Percentiles rank a stretch among this genome's conserved stretches.
These are phyloP conservation scores for Paracentrotus lividus DNA, from an alignment of 53 echinoderm and acorn worm species.

Conservation along the genomic window DNA sequence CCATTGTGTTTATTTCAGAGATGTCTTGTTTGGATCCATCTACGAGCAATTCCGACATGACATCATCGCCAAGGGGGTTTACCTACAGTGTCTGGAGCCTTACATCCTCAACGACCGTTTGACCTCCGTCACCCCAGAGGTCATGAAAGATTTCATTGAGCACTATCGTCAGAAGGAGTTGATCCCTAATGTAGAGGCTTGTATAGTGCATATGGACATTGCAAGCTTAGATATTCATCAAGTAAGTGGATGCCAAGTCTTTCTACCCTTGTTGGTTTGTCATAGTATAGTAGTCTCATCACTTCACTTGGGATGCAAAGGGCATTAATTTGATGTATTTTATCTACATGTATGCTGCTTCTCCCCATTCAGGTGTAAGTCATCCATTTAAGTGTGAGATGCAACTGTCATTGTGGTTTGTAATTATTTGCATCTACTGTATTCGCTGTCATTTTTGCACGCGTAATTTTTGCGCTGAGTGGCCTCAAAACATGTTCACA, in stretches of 20 bases:
- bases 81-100: constrained; percentile 94
- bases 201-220: constrained; percentile 98
- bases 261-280: too few species aligned
- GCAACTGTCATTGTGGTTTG: too few species aligned
- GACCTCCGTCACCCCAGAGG: constrained; percentile 92
- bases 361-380: too few species aligned
- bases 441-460: too few species aligned
- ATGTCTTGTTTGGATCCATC: constrained; percentile 89
- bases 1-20: constrained; percentile 67
- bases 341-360: too few species aligned
- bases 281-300: too few species aligned
- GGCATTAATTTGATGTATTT: too few species aligned
- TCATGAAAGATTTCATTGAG: constrained; percentile 98
- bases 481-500: too few species aligned
- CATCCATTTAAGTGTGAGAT: too few species aligned
- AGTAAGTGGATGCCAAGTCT: constrained; percentile 59
- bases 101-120: constrained; percentile 96
- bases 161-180: constrained; percentile 92
- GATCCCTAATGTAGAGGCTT: constrained; percentile 95
- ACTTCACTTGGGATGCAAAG: too few species aligned
- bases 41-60: constrained; percentile 93
- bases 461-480: too few species aligned
- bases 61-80: constrained; percentile 95
- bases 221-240: constrained; percentile 98
- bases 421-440: too few species aligned